Conservation (phyloP, 2,113 vertebrate genomes). For the Trogon melanurus region DNA sequence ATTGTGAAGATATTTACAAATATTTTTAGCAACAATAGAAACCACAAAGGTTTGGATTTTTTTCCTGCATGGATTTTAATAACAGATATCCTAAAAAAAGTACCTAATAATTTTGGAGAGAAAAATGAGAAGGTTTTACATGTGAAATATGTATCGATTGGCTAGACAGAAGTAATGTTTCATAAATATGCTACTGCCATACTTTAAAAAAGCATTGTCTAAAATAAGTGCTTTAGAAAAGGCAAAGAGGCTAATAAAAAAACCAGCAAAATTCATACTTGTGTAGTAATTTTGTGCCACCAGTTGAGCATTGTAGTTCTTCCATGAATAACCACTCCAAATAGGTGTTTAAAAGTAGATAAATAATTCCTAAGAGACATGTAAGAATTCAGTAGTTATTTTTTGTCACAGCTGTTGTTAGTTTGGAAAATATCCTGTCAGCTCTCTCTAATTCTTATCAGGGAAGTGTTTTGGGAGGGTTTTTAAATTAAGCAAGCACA, state of each 20-base stretch:
- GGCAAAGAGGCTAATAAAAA: neutral
- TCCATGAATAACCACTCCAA: neutral
- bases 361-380: fast-evolving
- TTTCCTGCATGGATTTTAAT: neutral
- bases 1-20: neutral
- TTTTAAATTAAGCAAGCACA: neutral
- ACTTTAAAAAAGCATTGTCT: neutral
- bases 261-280: neutral
- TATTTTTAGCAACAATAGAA: neutral
- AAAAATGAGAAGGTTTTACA: neutral
- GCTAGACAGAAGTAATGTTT: neutral
- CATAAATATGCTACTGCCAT: neutral
- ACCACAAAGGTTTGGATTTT: neutral
- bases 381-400: neutral
- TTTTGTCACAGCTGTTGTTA: neutral
- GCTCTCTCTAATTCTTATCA: neutral
- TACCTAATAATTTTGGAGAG: neutral
- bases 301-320: neutral
- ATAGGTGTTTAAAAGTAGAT: neutral
- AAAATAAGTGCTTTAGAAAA: neutral
- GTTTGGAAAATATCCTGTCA: neutral
- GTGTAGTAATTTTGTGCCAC: neutral
- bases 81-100: neutral
- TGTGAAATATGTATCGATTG: neutral
- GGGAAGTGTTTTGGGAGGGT: fast-evolving